Percentiles rank a stretch among this genome's conserved stretches.
Evolutionary conservation across 2,888 invertebrate species (phyloP).

Genomic region (Rhyacophila evoluta): DNA sequence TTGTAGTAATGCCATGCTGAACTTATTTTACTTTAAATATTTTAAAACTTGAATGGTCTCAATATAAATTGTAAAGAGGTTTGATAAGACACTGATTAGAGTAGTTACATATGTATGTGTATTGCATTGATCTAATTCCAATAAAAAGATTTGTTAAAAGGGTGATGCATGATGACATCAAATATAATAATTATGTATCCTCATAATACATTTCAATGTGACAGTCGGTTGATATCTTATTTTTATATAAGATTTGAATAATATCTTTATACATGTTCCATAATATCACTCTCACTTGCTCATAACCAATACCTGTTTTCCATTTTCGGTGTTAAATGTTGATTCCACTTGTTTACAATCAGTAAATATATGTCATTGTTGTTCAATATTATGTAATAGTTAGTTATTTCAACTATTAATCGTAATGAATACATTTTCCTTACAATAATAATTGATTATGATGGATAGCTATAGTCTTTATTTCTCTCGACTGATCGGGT

Average conservation of each 20-base stretch:
- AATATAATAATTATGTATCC: constrained; percentile 10
- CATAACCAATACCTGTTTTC: not conserved
- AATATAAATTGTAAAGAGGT: constrained; percentile 19
- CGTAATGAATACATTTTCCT: not conserved
- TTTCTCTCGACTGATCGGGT: constrained; percentile 19
- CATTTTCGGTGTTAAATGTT: constrained; percentile 1
- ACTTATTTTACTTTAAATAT: constrained; percentile 3
- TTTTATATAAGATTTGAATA: constrained; percentile 2
- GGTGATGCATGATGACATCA: not conserved
- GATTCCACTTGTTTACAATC: constrained; percentile 1
- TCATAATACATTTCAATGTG: constrained; percentile 5
- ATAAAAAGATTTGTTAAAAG: constrained; percentile 6
- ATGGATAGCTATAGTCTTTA: not conserved
- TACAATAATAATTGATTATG: not conserved
- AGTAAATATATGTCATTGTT: not conserved
- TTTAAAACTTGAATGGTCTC: constrained; percentile 5
- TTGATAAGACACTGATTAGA: constrained; percentile 11
- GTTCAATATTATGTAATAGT: not conserved
- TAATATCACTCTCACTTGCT: not conserved
- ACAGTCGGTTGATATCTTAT: not conserved
- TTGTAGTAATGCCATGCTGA: not conserved
- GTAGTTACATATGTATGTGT: not conserved
- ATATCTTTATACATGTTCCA: constrained; percentile 3
- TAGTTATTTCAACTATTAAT: constrained; percentile 4
- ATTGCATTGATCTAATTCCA: constrained; percentile 15